Evolutionary conservation across 2,797 vertebrate genomes (phyloP).

Genomic region (Varecia variegata): DNA sequence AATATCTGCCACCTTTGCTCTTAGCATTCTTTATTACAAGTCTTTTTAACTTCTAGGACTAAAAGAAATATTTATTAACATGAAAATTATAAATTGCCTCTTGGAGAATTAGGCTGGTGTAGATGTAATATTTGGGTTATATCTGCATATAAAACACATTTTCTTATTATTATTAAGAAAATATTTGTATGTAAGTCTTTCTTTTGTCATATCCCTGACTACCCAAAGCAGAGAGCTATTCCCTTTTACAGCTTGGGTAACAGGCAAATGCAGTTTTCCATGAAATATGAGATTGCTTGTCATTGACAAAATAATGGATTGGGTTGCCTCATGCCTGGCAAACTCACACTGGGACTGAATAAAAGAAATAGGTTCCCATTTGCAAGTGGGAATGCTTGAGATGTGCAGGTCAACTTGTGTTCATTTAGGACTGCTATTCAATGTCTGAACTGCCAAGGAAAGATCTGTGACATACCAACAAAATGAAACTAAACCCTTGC

Average conservation of each 20-base stretch:
- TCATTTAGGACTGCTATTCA: neutral
- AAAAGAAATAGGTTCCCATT: neutral
- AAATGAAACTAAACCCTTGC: neutral
- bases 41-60: neutral
- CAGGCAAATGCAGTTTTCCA: conserved; percentile 77
- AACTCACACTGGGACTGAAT: conserved; percentile 31
- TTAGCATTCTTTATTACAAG: neutral
- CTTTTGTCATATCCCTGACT: conserved; percentile 73
- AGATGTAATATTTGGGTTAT: neutral
- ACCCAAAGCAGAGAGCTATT: conserved; percentile 66
- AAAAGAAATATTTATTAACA: neutral
- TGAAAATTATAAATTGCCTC: conserved; percentile 66
- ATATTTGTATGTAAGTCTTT: conserved; percentile 51
- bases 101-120: conserved; percentile 45
- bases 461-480: neutral
- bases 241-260: conserved; percentile 69
- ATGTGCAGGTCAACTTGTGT: neutral
- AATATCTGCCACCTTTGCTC: neutral
- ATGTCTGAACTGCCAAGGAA: neutral
- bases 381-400: neutral
- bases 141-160: neutral
- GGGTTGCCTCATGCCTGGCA: conserved; percentile 66
- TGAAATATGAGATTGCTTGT: conserved; percentile 76
- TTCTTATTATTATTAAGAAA: conserved; percentile 2
- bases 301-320: conserved; percentile 77